Percentiles rank a stretch among this genome's conserved stretches.
Evolutionary conservation across 1,140 invertebrate genomes (phyloP).

Genomic region (Nylanderia fulva): DNA sequence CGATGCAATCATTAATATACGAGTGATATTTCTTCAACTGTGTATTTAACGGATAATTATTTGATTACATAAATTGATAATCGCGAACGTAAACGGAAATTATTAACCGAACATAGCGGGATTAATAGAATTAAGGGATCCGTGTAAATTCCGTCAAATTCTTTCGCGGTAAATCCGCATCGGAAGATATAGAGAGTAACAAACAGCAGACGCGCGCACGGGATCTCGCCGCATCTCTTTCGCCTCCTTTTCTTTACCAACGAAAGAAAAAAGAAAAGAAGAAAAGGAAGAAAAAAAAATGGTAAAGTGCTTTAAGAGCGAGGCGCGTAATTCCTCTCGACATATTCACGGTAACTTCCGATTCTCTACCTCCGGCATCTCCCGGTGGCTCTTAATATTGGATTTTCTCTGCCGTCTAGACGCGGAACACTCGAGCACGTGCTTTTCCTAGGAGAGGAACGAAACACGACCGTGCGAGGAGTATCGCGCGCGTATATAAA

Average conservation of each 20-base stretch:
- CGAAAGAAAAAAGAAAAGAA: too few relatives aligned
- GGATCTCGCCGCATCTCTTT: too few relatives aligned
- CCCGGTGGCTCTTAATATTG: conserved; percentile 74
- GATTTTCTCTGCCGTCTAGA: conserved; percentile 73
- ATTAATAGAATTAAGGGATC: conserved; percentile 36
- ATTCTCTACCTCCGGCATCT: conserved; percentile 26
- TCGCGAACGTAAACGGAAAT: conserved; percentile 27
- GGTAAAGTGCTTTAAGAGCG: conserved; percentile 38
- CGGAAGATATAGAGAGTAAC: too few relatives aligned
- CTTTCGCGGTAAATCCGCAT: conserved; percentile 9
- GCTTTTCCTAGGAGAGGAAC: conserved; percentile 29
- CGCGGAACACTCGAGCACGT: conserved; percentile 51
- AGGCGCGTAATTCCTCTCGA: conserved; percentile 61
- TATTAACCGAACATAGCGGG: conserved; percentile 33
- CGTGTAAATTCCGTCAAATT: conserved; percentile 44
- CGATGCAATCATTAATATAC: conserved; percentile 38
- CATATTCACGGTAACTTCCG: conserved; percentile 60
- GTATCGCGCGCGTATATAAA: conserved; percentile 39
- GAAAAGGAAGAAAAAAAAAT: too few relatives aligned
- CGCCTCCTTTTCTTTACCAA: conserved; percentile 32
- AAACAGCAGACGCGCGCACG: neutral
- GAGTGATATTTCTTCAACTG: conserved; percentile 41
- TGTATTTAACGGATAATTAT: conserved; percentile 45
- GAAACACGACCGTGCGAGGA: neutral
- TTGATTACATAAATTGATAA: conserved; percentile 47